A percentile compares a stretch with the other conserved stretches of the same genome.
Conservation (phyloP, 2,797 vertebrate genomes). For the Sebastes hubbsi region DNA sequence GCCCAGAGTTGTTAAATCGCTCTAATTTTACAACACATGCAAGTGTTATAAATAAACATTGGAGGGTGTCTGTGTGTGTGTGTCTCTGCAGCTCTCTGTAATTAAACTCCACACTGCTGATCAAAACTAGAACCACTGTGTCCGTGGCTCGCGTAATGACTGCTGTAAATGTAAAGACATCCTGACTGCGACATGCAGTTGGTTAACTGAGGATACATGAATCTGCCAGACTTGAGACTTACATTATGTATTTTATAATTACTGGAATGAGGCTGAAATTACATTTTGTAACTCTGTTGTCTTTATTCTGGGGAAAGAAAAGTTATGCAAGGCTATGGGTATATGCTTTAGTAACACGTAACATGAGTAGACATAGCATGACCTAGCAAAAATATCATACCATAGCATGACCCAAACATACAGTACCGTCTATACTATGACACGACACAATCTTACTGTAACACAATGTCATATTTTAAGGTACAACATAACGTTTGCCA, state of each 20-base stretch:
- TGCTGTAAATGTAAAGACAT: constrained; percentile 15
- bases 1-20: constrained; percentile 24
- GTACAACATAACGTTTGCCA: neutral
- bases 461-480: neutral
- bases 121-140: constrained; percentile 36
- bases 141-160: neutral
- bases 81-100: constrained; percentile 40
- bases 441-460: too few species aligned
- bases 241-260: neutral
- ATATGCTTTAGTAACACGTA: neutral
- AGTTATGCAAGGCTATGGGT: neutral
- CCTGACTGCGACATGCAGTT: constrained; percentile 4
- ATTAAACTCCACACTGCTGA: constrained; percentile 49
- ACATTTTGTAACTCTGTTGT: neutral
- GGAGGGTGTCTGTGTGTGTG: constrained; percentile 37
- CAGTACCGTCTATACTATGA: too few species aligned
- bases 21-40: constrained; percentile 49
- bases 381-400: too few species aligned
- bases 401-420: neutral
- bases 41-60: constrained; percentile 63
- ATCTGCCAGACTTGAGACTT: neutral
- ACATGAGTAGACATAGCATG: neutral
- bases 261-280: neutral
- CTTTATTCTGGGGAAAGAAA: neutral
- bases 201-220: neutral